Base-by-base conservation (phyloP, 2,888 invertebrate genomes). In the Druceiella hillmani region DNA sequence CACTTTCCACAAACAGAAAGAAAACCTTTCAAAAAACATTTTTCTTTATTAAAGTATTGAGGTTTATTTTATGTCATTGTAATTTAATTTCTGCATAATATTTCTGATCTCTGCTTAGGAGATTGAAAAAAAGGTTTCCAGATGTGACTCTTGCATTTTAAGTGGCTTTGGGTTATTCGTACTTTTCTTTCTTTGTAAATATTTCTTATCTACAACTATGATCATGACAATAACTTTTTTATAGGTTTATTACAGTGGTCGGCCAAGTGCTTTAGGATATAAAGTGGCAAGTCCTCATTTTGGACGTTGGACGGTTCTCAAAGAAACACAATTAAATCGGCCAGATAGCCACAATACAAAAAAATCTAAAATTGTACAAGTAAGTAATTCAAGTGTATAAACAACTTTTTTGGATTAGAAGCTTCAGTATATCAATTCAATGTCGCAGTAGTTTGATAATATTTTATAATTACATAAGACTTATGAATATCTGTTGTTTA, bases 201-300 rank as follows among this genome's bases (percentile, higher is more conserved):
- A 15, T 26, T 13, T 2, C 17, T 17, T 4, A 20, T 12, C n/a
- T 29, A 14, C 12, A 10, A 6, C 6, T 6, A 30, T 5, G 22
- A 38, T 12, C 9, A 17, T 2, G 11, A 25, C 11, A 5, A 22
- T 2, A 3, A 11, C 29, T 10, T 2, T 22, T 17, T 28, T 5
- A 3, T 11, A 70, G 83, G 81, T 93, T 5, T 77, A 88, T 51
- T 94, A 87, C 56, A 85, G 84, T 41, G 94, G 94, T 1, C 93
- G 92, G 63, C 83, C 89, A 1, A 78, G 83, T 17, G 83, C 87
- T 30, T 67, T 95, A 12, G 94, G 94, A 0, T 82, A 93, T 52
- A 93, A 94, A 57, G 62, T 59, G 3, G 54, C 64, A 2, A 66
- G 67, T 50, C 75, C 71, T 22, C 66, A 59, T 48, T 75, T 68